A percentile compares a stretch with the other conserved stretches of the same genome.
Conservation (phyloP, 2,888 invertebrate genomes). For the Clostera curtula region DNA sequence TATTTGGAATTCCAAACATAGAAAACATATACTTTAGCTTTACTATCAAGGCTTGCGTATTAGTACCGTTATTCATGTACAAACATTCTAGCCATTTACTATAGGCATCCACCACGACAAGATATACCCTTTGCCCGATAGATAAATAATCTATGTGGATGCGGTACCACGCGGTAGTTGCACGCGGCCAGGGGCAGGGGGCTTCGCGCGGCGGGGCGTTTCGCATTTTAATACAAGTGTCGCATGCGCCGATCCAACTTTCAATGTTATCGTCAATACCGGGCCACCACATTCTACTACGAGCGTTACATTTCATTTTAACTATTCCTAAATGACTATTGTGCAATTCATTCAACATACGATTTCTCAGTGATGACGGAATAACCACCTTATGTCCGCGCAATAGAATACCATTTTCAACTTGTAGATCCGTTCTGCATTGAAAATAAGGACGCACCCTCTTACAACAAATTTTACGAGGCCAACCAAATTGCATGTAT, state of each 20-base stretch:
- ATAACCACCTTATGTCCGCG: slow-evolving; percentile 5
- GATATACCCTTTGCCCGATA: slow-evolving; percentile 8
- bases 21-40: slow-evolving; percentile 13
- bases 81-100: slow-evolving; percentile 17
- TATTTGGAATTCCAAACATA: slow-evolving; percentile 13
- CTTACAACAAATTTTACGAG: slow-evolving; percentile 1
- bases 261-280: no score
- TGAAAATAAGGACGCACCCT: slow-evolving; percentile 3
- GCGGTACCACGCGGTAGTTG: slow-evolving; percentile 9
- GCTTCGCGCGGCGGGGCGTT: slow-evolving; percentile 10
- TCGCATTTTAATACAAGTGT: slow-evolving; percentile 4
- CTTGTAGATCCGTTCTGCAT: slow-evolving; percentile 1
- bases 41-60: slow-evolving; percentile 7
- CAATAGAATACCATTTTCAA: slow-evolving; percentile 1
- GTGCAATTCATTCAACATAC: slow-evolving; percentile 11
- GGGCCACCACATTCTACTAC: slow-evolving; percentile 13
- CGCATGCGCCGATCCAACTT: no score
- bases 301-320: slow-evolving; percentile 8
- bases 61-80: slow-evolving; percentile 9
- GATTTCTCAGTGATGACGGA: background rate
- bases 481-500: background rate
- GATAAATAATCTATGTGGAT: slow-evolving; percentile 17
- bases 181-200: slow-evolving; percentile 15
- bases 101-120: slow-evolving; percentile 11
- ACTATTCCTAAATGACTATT: slow-evolving; percentile 11